Percentiles rank a stretch among this genome's conserved stretches.
phyloP scores from a whole-genome alignment of 2,888 invertebrate species.

The Drosophila anomalata region DNA sequence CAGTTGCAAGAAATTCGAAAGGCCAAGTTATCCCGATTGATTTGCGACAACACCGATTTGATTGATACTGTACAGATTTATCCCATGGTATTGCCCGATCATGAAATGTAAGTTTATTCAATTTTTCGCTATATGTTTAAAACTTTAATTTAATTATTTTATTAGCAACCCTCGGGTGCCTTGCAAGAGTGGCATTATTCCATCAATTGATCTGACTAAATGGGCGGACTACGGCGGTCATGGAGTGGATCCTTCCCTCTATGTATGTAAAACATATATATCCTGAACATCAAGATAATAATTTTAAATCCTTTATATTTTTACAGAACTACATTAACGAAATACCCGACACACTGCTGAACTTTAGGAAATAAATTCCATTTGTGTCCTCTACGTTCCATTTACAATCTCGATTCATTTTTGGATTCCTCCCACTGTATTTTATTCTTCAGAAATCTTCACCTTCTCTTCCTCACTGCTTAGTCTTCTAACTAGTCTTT shows the following conservation, averaged over 20 bases:
- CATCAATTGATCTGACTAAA: slow-evolving; percentile 93
- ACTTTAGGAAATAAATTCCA: slow-evolving; percentile 81
- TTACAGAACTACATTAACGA: slow-evolving; percentile 84
- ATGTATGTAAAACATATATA: slow-evolving; percentile 85
- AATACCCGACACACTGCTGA: slow-evolving; percentile 83
- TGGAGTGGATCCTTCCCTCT: slow-evolving; percentile 85
- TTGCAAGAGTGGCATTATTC: slow-evolving; percentile 94
- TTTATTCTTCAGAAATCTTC: slow-evolving; percentile 26
- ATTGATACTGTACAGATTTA: slow-evolving; percentile 96
- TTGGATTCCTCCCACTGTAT: slow-evolving; percentile 15
- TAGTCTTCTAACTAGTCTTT: slow-evolving; percentile 71
- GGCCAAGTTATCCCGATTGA: slow-evolving; percentile 90
- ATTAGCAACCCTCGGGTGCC: slow-evolving; percentile 95
- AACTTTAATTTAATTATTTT: neutral
- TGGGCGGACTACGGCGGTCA: slow-evolving; percentile 91
- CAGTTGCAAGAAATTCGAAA: slow-evolving; percentile 94
- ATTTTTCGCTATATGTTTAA: neutral
- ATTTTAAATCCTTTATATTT: slow-evolving; percentile 44
- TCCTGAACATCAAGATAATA: neutral
- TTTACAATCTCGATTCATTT: slow-evolving; percentile 43
- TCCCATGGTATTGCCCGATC: slow-evolving; percentile 96
- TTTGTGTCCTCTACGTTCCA: slow-evolving; percentile 29
- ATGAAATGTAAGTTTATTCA: slow-evolving; percentile 91
- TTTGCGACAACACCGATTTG: slow-evolving; percentile 96
- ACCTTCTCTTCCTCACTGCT: slow-evolving; percentile 24